Evolutionary conservation across 2,113 vertebrate genomes (phyloP), one percentile per base, ranked within the genome.

Genomic region (Aphelocoma coerulescens): DNA sequence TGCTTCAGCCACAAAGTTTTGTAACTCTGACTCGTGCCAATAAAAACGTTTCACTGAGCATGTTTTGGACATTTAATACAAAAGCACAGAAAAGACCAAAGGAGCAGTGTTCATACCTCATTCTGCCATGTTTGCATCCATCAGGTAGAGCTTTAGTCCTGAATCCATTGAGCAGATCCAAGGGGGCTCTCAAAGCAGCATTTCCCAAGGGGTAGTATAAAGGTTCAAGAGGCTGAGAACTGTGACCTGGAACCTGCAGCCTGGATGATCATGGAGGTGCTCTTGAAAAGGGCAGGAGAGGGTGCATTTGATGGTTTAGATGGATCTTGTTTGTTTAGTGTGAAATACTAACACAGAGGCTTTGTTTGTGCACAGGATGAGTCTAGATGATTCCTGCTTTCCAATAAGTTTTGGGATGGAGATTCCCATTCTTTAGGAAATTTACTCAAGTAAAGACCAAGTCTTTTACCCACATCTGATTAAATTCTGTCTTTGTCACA

Each of bases 1-100:
- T 83, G 90, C 82, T 44, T 93, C 75, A 96, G 92, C 93, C 85
- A 73, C 90, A 91, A 84, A 78, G 65, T 92, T 96, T 93, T 95
- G 75, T 78, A 96, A 96, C 48, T 27, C 73, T 85, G 58, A 89
- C 58, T 86, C 0, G 2, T 90, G 94, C 95, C 95, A 93, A 91
- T 95, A 96, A 96, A 95, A 96, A 94, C 61, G 79, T 88, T 94
- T 92, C 44, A 16, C 85, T 80, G 65, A 84, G 57, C 4, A 1
- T 96, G 75, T 86, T 94, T 95, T 96, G 76, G 79, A 86, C 62
- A 51, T 81, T 75, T 77, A 49, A 91, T 78, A 51, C 54, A 81
- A 85, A 92, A 92, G 54, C 73, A 84, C 61, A 33, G 54, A 76
- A 55, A 39, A 76, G 57, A 75, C 63, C 35, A 72, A 57, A 93